Evolutionary conservation across 2,888 invertebrate species (phyloP), one percentile per base, ranked within the genome.

Genomic region (Odontomyia ornata): DNA sequence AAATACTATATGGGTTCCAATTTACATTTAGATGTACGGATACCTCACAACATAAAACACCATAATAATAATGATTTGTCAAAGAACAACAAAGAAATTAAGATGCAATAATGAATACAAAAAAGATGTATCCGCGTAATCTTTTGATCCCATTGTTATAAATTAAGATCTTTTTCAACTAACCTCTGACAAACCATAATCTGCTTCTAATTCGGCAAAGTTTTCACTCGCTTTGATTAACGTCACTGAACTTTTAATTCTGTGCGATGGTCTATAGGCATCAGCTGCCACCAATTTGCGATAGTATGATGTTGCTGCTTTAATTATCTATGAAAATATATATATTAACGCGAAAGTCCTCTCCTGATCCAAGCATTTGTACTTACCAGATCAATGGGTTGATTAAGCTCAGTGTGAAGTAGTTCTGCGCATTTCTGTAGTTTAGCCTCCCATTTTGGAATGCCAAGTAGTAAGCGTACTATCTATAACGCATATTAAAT

Each of bases 131-230:
- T n/a, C n/a, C n/a, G n/a, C n/a, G n/a, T n/a, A n/a, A n/a, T n/a
- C n/a, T n/a, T n/a, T n/a, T n/a, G n/a, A n/a, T n/a, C n/a, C n/a
- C n/a, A n/a, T n/a, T n/a, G n/a, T n/a, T n/a, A n/a, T n/a, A n/a
- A n/a, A n/a, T n/a, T n/a, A n/a, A n/a, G n/a, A n/a, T n/a, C n/a
- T n/a, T n/a, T n/a, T n/a, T n/a, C n/a, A n/a, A n/a, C 89, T 89
- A 89, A 97, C 96, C 88, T 92, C 90, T 82, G 92, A 90, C 81
- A 99, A 90, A 77, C 96, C 96, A 87, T 98, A 99, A 88, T 98
- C 97, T 81, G 93, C 91, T 80, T 92, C 93, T 80, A 96, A 88
- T 83, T 92, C 89, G 80, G 94, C 93, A 84, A 93, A 95, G 87
- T 94, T 96, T 84, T 96, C 95, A 83, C 92, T 91, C 77, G 98